Base-by-base conservation (phyloP, 1,140 invertebrate genomes). In the Limonius californicus region DNA sequence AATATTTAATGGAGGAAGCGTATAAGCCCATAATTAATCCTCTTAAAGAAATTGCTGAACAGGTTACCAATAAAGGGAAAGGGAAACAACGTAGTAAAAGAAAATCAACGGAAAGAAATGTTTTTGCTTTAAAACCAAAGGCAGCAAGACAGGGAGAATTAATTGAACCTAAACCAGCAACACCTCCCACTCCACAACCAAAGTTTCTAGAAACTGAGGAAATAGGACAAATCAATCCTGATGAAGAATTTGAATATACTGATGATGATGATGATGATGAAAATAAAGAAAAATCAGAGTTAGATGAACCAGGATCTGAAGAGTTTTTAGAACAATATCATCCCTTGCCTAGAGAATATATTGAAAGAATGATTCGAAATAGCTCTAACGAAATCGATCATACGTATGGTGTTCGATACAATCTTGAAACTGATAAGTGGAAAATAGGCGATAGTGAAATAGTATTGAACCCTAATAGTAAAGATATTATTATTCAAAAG, bases 1-100 rank as follows among this genome's bases (percentile, higher is more conserved):
- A 58, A 6, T 15, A 3, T 7, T 8, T 45, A 43, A 27, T 58
- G 14, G n/a, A 43, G 27, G 47, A 47, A 45, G 47, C 57, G 11
- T 58, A 35, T 47, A 45, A 58, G 42, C 55, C 55, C 12, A 57
- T 57, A 18, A 39, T 18, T 8, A 27, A 57, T 16, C 55, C 55
- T 39, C 32, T 57, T 8, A 16, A 39, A 35, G 16, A 57, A 14
- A n/a, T 57, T 35, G 32, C 6, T 7, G 19, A 20, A 16, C 23
- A 20, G 16, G 6, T 39, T 16, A 57, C n/a, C n/a, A n/a, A n/a
- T n/a, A n/a, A n/a, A n/a, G n/a, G n/a, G n/a, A n/a, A n/a, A n/a
- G n/a, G n/a, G n/a, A n/a, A n/a, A n/a, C n/a, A n/a, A n/a, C n/a
- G n/a, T n/a, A n/a, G n/a, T n/a, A n/a, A n/a, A n/a, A n/a, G n/a